Evolutionary conservation across 2,888 invertebrate species (phyloP).

Genomic region (Liopterus haemorrhoidalis): DNA sequence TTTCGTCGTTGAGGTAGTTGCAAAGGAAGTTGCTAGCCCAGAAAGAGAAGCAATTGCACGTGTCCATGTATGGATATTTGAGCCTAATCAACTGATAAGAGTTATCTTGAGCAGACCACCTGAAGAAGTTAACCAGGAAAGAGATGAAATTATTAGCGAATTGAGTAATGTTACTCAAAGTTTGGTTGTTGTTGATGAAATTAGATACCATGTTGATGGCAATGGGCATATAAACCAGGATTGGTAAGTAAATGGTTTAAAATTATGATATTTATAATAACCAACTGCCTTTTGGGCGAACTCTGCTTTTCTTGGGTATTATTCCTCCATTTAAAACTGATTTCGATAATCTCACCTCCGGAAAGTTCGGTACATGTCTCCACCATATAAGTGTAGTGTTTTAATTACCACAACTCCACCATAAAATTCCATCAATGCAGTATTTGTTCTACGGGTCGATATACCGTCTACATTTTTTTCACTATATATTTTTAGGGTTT

Average conservation of each 20-base stretch:
- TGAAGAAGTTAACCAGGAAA: constrained; percentile 65
- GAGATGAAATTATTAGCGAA: constrained; percentile 64
- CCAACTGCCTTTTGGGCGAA: no score
- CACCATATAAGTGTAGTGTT: no score
- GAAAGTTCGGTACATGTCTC: no score
- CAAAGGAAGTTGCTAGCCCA: constrained; percentile 73
- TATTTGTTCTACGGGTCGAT: no score
- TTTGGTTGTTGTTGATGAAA: constrained; percentile 73
- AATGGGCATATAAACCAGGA: constrained; percentile 59
- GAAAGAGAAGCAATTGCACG: constrained; percentile 69
- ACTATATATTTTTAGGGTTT: no score
- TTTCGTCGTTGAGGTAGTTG: constrained; percentile 77
- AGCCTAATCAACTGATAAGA: constrained; percentile 73
- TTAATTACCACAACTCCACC: no score
- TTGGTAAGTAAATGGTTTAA: constrained; percentile 51
- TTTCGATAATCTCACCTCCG: no score
- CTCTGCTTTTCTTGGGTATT: constrained; percentile 17
- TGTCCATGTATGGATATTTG: constrained; percentile 86
- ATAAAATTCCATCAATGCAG: no score
- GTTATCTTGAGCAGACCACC: constrained; percentile 80
- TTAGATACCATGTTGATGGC: constrained; percentile 66
- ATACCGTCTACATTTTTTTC: no score
- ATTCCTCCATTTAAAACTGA: no score
- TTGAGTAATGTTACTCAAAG: constrained; percentile 70
- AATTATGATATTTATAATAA: no score